A percentile compares a stretch with the other conserved stretches of the same genome.
These are phyloP conservation scores for Dendrocopos noguchii DNA, from an alignment of 2,113 vertebrate species.

Conservation along the genomic window DNA sequence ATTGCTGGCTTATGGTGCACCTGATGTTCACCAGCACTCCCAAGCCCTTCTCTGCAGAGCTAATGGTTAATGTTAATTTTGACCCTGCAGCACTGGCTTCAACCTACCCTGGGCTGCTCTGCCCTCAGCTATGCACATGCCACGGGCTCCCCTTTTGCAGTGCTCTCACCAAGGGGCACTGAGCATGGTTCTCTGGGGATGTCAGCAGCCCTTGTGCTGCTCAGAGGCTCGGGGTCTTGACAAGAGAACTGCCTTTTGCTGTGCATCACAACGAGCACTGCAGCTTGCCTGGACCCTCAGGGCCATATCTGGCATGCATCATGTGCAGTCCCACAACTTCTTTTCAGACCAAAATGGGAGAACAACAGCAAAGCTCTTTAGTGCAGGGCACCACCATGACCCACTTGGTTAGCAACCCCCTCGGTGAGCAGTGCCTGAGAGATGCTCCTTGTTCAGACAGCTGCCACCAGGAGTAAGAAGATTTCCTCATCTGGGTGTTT, in stretches of 20 bases:
- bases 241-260: neutral
- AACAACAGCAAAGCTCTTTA: neutral
- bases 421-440: neutral
- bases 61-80: neutral
- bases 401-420: neutral
- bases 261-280: rapidly evolving
- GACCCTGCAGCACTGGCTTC: neutral
- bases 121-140: neutral
- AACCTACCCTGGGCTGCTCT: neutral
- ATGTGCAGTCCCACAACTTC: neutral
- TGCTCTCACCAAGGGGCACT: rapidly evolving
- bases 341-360: neutral
- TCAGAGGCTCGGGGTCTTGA: neutral
- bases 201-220: neutral
- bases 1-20: too few relatives aligned
- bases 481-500: neutral
- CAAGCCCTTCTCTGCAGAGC: too few relatives aligned
- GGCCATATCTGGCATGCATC: neutral
- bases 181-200: neutral
- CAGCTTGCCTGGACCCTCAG: neutral
- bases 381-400: neutral
- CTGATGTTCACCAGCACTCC: too few relatives aligned
- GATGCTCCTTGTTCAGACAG: neutral
- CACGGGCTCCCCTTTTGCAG: neutral
- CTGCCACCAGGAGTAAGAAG: neutral